Base-by-base conservation (phyloP, 2,113 vertebrate genomes). In the Taxidea taxus region DNA sequence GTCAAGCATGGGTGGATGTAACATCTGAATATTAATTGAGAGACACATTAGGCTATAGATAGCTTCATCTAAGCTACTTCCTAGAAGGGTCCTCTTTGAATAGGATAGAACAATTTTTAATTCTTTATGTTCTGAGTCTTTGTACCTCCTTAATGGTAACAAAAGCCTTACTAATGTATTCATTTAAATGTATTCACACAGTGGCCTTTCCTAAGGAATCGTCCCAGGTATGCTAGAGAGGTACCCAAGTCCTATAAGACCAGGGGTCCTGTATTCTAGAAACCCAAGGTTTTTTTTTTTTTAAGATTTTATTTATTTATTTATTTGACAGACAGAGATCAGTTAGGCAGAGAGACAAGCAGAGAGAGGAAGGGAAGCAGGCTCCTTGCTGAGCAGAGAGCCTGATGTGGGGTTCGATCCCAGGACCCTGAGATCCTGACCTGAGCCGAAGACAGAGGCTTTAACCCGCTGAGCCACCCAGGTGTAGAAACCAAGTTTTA, bases 151-250 rank as follows among this genome's bases (percentile, higher is more conserved):
- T 62, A 31, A 62, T 29, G 27, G 60, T 13, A 66, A 66, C 34
- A 34, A 66, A 66, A 66, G 14, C 62, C 31, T 66, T 66, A 66
- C 31, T 16, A 3, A 66, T 66, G 5, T 25, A 72, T 14, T 74
- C 2, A 72, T 87, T 87, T 21, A 66, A 62, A 60, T 93, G n/a
- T 21, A 0, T 31, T 74, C 78, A 1, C 6, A 72, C n/a, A 34
- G 37, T 58, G 25, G 49, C 64, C 64, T 90, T 97, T 97, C 72
- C 54, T 88, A 51, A 90, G 80, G 47, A 78, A 87, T 87, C 7
- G 0, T 90, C 4, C 3, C 0, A 13, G 31, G 7, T 4, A 44
- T 51, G 34, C 5, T 75, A 51, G 27, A 82, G 51, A 78, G 12
- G 27, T 64, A 82, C 49, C 44, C 39, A 54, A 21, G 14, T 8